These are phyloP conservation scores for Macrophya annulata DNA, from an alignment of 2,888 invertebrate species.

Conservation along the genomic window DNA sequence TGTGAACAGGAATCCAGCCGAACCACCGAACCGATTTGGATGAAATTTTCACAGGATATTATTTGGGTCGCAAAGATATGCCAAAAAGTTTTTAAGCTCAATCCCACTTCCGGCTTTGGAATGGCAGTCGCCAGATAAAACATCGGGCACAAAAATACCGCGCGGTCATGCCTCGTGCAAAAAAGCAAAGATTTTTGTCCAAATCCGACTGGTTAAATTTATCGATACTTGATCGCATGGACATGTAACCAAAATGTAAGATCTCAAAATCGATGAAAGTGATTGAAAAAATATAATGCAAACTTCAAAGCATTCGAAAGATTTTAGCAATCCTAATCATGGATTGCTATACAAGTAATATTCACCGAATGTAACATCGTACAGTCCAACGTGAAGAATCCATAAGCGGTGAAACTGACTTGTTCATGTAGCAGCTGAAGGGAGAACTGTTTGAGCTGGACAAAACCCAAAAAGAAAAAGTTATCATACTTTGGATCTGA, in stretches of 20 bases:
- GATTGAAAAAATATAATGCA: not conserved
- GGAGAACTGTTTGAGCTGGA: slow-evolving; percentile 28
- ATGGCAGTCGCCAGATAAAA: too few species aligned
- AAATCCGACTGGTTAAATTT: not conserved
- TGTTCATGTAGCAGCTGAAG: slow-evolving; percentile 26
- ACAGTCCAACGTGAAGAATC: slow-evolving; percentile 32
- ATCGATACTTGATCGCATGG: not conserved
- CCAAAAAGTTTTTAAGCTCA: too few species aligned
- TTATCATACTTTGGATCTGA: not conserved
- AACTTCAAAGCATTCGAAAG: not conserved
- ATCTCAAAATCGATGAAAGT: not conserved
- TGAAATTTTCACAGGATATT: too few species aligned
- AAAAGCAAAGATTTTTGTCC: too few species aligned
- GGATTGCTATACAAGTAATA: not conserved
- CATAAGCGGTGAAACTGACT: not conserved
- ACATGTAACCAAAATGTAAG: not conserved
- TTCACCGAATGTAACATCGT: slow-evolving; percentile 44
- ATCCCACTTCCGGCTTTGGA: too few species aligned
- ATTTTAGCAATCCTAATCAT: not conserved
- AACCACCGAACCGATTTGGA: too few species aligned
- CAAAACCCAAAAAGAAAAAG: not conserved
- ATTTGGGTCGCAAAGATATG: too few species aligned
- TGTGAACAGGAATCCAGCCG: too few species aligned
- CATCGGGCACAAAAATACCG: too few species aligned
- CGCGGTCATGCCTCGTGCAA: too few species aligned